Conservation (phyloP, 2,888 invertebrate species). For the Standfussiana lucernea region DNA sequence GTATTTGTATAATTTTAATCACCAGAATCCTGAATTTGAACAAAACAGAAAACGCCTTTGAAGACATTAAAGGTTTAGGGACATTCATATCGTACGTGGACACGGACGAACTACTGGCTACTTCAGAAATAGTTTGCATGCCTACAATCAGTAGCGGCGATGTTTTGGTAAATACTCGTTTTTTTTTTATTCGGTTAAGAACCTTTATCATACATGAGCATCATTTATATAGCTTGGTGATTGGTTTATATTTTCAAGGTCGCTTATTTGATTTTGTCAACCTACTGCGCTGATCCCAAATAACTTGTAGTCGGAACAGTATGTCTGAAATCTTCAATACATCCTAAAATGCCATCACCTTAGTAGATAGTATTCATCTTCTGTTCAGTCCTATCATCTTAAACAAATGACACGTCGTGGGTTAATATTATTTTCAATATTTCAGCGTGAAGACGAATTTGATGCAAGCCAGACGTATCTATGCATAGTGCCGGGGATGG, state of each 20-base stretch:
- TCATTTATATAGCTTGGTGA: neutral
- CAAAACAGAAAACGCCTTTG: constrained; percentile 20
- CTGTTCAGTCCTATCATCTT: neutral
- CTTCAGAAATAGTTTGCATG: constrained; percentile 75
- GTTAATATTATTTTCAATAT: neutral
- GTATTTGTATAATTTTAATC: neutral
- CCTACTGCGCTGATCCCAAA: neutral
- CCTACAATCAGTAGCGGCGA: constrained; percentile 68
- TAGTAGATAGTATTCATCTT: neutral
- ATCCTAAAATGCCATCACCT: neutral
- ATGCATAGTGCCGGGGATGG: constrained; percentile 78
- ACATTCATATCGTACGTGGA: constrained; percentile 75
- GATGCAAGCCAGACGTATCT: constrained; percentile 69
- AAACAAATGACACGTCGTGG: constrained; percentile 31
- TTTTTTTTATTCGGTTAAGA: neutral
- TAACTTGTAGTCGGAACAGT: neutral
- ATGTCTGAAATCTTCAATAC: neutral
- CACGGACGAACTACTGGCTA: constrained; percentile 78
- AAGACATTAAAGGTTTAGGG: constrained; percentile 68
- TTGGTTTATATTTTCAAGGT: neutral
- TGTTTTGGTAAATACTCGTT: constrained; percentile 27
- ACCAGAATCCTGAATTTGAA: constrained; percentile 41
- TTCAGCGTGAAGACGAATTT: constrained; percentile 39
- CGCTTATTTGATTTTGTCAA: neutral
- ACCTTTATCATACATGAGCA: neutral